Percentiles rank a stretch among this genome's conserved stretches.
Evolutionary conservation across 1,140 invertebrate species (phyloP).

Genomic region (Aphelenchoides fujianensis): DNA sequence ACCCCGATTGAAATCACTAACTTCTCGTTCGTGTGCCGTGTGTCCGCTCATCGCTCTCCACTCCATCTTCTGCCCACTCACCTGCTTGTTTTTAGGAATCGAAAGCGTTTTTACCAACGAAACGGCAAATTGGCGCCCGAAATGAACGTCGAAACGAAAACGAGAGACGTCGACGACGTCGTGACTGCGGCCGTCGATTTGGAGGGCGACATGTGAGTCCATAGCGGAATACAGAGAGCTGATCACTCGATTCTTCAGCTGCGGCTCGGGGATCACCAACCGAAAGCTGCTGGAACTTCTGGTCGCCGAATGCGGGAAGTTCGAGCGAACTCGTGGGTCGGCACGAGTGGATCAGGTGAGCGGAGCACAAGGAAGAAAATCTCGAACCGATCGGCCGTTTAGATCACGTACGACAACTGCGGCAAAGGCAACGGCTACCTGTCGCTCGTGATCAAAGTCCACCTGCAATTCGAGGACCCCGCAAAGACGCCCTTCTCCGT

Average conservation of each 20-base stretch:
- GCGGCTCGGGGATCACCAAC: constrained; percentile 8
- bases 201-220: background rate
- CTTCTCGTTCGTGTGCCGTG: no score
- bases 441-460: constrained; percentile 4
- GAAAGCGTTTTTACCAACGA: background rate
- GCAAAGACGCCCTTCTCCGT: background rate
- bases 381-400: no score
- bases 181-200: background rate
- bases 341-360: background rate
- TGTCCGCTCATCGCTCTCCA: no score
- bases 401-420: no score
- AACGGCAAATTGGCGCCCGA: background rate
- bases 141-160: constrained; percentile 6
- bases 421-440: constrained; percentile 12
- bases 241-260: no score
- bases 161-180: background rate
- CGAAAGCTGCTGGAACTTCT: background rate
- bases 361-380: no score
- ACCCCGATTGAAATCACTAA: no score
- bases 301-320: background rate
- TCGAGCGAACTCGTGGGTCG: background rate
- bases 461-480: background rate
- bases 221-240: no score
- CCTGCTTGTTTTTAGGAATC: background rate
- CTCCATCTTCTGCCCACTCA: no score